Conservation (phyloP, 2,888 invertebrate species). For the Drosophila recens region DNA sequence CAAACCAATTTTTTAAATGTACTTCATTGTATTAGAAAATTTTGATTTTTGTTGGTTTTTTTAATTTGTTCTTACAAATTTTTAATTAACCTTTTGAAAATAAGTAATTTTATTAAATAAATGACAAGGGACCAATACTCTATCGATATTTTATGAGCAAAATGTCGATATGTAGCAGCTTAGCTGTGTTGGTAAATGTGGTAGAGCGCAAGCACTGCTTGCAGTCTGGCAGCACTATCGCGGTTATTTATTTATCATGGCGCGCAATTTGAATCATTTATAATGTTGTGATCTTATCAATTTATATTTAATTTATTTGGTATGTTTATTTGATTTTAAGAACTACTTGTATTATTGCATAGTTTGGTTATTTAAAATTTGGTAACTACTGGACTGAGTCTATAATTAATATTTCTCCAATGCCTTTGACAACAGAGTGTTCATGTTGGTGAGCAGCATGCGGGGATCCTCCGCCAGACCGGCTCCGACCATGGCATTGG, state of each 20-base stretch:
- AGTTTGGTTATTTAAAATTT: slow-evolving; percentile 30
- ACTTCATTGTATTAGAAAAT: too few species aligned
- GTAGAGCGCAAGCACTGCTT: neutral
- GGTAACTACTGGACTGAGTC: neutral
- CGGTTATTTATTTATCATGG: neutral
- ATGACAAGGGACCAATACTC: too few species aligned
- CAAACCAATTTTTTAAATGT: too few species aligned
- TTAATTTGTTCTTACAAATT: neutral
- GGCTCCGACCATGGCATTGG: slow-evolving; percentile 97
- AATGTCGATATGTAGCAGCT: too few species aligned
- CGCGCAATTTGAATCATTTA: neutral
- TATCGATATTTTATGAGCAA: neutral
- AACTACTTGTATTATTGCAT: slow-evolving; percentile 10
- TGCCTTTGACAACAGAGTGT: slow-evolving; percentile 92
- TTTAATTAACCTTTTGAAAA: too few species aligned
- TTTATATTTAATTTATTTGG: neutral
- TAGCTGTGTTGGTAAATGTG: neutral
- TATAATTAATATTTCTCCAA: slow-evolving; percentile 89
- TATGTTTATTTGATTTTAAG: slow-evolving; percentile 21
- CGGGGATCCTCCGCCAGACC: slow-evolving; percentile 97
- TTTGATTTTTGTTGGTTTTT: neutral
- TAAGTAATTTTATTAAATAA: too few species aligned
- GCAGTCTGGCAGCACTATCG: neutral
- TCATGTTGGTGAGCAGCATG: slow-evolving; percentile 93
- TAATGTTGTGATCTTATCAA: neutral